Base-by-base conservation (phyloP, 2,888 invertebrate species). In the Platycheirus albimanus region DNA sequence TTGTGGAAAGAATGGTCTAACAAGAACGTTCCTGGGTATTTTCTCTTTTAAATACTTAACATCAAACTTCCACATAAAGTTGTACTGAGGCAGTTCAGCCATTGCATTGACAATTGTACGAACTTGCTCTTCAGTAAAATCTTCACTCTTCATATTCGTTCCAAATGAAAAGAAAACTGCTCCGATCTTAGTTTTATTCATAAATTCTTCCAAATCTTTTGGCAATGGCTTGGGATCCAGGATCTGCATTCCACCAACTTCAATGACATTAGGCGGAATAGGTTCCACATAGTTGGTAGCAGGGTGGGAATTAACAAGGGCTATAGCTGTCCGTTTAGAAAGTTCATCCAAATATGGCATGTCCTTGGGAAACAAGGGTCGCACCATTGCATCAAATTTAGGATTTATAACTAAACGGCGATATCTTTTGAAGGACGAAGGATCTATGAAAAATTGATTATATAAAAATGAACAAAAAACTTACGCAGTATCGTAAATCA, bases 31-130 rank as follows among this genome's bases (percentile, higher is more conserved):
- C 7, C 24, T 10, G 0, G 85, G 88, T 1, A 41, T 84, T 4
- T 88, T 86, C 0, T 72, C 6, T 38, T 72, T 61, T 7, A 67
- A 11, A 36, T 54, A 67, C 7, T 72, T 49, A 0, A 10, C 15
- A 36, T 88, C 88, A 33, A 87, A 87, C 85, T 90, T 91, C 90
- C 90, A 91, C 6, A 91, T 58, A n/a, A 91, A 90, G 19, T 88
- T 87, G 72, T 89, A 89, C 1, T 89, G 86, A 0, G 85, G 84
- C n/a, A 90, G 81, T 13, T 87, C 71, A 5, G 78, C 41, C 36
- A 91, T 87, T 24, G 81, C 81, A 38, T 47, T 15, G 4, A 77
- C 1, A 38, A 81, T 71, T 0, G 86, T 86, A 2, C 85, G 69
- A 4, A 85, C 83, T 17, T 85, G 80, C 13, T 86, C 56, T 0